Evolutionary conservation across 2,797 vertebrate genomes (phyloP), one percentile per base, ranked within the genome.

Genomic region (Martes flavigula): DNA sequence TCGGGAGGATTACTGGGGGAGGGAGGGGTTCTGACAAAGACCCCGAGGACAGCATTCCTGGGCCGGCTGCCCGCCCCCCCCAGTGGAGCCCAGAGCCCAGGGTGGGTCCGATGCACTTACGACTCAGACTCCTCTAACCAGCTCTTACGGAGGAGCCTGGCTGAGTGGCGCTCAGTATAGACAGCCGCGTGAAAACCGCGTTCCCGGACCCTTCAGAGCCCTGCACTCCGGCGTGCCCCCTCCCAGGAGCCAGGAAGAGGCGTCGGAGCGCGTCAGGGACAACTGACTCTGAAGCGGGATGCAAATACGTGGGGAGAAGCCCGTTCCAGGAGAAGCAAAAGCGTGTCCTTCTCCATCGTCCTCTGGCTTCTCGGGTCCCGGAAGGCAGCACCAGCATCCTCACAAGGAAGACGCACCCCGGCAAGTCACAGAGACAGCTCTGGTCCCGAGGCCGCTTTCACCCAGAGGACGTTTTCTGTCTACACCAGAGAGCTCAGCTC

Each of bases 401-500:
- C 40, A 60, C 10, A 18, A 9, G 54, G 13, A 87, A 48, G 38
- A 21, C 32, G 15, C 25, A 8, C n/a, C 14, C 70, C 60, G 13
- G 91, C 75, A 87, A 10, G 78, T 70, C 90, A 75, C 46, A 54
- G 64, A 68, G 35, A 27, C 7, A 3, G 8, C 54, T 70, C n/a
- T 35, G 12, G 4, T 32, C 32, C 27, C 18, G 43, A 54, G 13
- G 5, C 43, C 10, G 0, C 38, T 38, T 1, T 51, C 43, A 40
- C 9, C 25, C 17, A 40, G 43, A 43, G 46, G 27, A 75, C 3
- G 5, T 32, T 12, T 51, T 83, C 90, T 89, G 64, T 68, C 32
- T 79, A 75, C n/a, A 20, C 60, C 58, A 73, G 90, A 87, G 75
- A 73, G 79, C n/a, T 90, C 82, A 73, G 79, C n/a, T 89, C 78